Percentiles rank a stretch among this genome's conserved stretches.
Conservation (phyloP, 2,888 invertebrate genomes). For the Cenopis cana region DNA sequence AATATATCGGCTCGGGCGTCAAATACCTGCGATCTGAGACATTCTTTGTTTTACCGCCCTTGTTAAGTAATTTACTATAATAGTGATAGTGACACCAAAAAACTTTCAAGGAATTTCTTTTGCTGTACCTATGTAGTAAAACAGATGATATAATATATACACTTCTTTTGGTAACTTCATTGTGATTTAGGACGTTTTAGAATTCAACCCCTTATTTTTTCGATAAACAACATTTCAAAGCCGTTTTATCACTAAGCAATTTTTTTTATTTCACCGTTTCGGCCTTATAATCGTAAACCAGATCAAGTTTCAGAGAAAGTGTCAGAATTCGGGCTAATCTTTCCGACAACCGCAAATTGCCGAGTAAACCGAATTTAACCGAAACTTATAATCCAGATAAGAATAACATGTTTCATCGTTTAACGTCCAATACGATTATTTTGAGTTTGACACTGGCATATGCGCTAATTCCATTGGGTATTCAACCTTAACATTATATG, state of each 20-base stretch:
- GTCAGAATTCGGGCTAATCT: slow-evolving; percentile 33
- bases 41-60: too few relatives aligned
- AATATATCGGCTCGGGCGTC: too few relatives aligned
- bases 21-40: too few relatives aligned
- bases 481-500: too few relatives aligned
- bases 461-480: neutral
- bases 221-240: neutral
- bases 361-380: slow-evolving; percentile 1
- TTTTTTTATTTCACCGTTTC: neutral
- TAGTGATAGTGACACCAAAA: too few relatives aligned
- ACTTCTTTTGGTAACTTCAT: too few relatives aligned
- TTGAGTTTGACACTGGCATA: neutral
- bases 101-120: too few relatives aligned
- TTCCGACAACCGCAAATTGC: slow-evolving; percentile 16
- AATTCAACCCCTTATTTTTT: too few relatives aligned
- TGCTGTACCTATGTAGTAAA: too few relatives aligned
- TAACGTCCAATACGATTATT: neutral
- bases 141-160: too few relatives aligned
- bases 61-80: too few relatives aligned
- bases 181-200: too few relatives aligned
- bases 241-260: neutral
- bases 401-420: slow-evolving; percentile 36
- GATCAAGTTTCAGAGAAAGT: slow-evolving; percentile 34
- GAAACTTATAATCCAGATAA: slow-evolving; percentile 36
- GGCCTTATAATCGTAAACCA: slow-evolving; percentile 19